phyloP scores from a whole-genome alignment of 2,888 invertebrate genomes.

The Trachelus stipa region DNA sequence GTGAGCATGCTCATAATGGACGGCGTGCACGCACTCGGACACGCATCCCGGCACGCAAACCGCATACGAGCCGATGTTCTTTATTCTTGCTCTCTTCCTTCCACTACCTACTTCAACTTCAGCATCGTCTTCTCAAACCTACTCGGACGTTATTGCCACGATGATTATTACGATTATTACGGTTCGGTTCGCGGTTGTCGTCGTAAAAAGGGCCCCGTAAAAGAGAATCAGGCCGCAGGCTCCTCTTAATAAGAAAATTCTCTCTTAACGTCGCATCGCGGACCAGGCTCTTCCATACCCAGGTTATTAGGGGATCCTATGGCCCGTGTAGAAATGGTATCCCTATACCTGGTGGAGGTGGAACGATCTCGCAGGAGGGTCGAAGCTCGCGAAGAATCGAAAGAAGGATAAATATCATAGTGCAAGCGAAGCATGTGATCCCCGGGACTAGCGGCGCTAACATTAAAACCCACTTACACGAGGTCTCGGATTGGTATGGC shows the following conservation, averaged over 20 bases:
- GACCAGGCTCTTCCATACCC: background rate
- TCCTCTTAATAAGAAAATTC: slow-evolving; percentile 41
- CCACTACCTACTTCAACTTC: background rate
- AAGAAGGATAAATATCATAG: background rate
- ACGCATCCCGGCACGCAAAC: slow-evolving; percentile 43
- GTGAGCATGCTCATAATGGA: slow-evolving; percentile 44
- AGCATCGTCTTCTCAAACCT: slow-evolving; percentile 5
- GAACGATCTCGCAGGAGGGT: background rate
- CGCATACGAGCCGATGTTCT: slow-evolving; percentile 20
- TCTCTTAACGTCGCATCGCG: slow-evolving; percentile 24
- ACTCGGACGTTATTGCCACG: slow-evolving; percentile 36
- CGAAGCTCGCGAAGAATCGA: background rate
- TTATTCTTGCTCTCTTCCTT: background rate
- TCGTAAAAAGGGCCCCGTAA: slow-evolving; percentile 47
- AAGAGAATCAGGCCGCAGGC: slow-evolving; percentile 36
- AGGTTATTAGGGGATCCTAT: slow-evolving; percentile 11
- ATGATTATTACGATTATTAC: slow-evolving; percentile 58
- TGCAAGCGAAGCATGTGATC: background rate
- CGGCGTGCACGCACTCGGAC: slow-evolving; percentile 33
- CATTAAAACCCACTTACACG: slow-evolving; percentile 66
- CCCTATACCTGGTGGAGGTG: background rate
- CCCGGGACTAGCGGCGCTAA: slow-evolving; percentile 38
- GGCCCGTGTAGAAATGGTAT: background rate
- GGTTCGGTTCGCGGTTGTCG: slow-evolving; percentile 40
- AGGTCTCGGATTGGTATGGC: background rate